Conservation (phyloP, 2,888 invertebrate genomes). For the Tetranychus piercei region DNA sequence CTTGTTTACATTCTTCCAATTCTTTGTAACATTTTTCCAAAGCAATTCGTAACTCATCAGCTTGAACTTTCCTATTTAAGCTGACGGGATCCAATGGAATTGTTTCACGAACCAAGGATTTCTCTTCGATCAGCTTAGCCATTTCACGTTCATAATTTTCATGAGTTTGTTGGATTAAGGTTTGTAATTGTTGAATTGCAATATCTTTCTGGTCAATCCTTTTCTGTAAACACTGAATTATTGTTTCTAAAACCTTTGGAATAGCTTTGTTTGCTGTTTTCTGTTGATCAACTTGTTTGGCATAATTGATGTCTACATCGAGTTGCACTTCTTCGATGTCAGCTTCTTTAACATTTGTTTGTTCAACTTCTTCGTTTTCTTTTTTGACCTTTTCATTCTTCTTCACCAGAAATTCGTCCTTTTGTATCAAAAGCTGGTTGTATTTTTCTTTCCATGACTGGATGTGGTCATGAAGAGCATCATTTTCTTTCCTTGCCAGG, state of each 20-base stretch:
- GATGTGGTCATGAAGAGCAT: neutral
- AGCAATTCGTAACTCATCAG: neutral
- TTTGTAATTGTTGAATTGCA: slow-evolving; percentile 14
- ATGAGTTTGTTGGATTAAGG: slow-evolving; percentile 14
- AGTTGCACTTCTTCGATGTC: neutral
- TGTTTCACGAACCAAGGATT: neutral
- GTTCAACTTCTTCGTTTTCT: slow-evolving; percentile 6
- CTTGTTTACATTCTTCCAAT: slow-evolving; percentile 5
- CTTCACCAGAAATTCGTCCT: neutral
- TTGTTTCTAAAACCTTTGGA: slow-evolving; percentile 15
- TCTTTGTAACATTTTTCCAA: neutral
- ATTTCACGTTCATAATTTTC: slow-evolving; percentile 11
- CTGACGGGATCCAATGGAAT: neutral
- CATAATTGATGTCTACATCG: neutral
- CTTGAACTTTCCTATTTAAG: neutral
- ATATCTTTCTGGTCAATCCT: slow-evolving; percentile 20
- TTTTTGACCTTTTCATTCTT: neutral
- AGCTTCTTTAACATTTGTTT: no score
- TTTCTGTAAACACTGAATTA: slow-evolving; percentile 20
- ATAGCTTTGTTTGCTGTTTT: neutral
- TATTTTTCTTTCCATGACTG: slow-evolving; percentile 1
- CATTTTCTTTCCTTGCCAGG: slow-evolving; percentile 12
- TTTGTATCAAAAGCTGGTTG: neutral
- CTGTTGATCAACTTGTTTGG: neutral
- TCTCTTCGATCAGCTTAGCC: neutral